These are phyloP conservation scores for Acleris cristana DNA, from an alignment of 2,888 invertebrate genomes.

Conservation along the genomic window DNA sequence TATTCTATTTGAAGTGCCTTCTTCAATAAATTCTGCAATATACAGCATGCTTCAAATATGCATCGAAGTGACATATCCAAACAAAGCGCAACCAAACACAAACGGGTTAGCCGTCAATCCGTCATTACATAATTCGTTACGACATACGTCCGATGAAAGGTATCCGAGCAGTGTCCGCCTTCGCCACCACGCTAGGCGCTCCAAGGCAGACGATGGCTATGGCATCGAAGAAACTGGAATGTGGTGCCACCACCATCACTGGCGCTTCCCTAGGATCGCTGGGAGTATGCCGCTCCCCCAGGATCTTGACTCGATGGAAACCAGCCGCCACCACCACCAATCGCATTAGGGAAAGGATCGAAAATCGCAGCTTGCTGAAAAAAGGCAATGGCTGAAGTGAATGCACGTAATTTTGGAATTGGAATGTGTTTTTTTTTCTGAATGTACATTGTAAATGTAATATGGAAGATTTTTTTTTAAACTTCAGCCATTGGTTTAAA, in stretches of 20 bases:
- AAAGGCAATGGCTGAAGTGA: slow-evolving; percentile 32
- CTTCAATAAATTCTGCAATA: too few relatives aligned
- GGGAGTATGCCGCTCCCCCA: slow-evolving; percentile 85
- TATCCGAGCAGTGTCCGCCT: slow-evolving; percentile 91
- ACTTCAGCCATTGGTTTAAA: too few relatives aligned
- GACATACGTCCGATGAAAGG: slow-evolving; percentile 96
- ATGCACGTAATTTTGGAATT: too few relatives aligned
- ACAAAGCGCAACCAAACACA: too few relatives aligned
- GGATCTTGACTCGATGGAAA: slow-evolving; percentile 90
- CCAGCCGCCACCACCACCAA: slow-evolving; percentile 91
- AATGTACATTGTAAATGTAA: too few relatives aligned
- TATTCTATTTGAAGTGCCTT: too few relatives aligned
- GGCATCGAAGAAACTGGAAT: slow-evolving; percentile 96
- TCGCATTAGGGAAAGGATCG: slow-evolving; percentile 88
- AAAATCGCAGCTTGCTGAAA: slow-evolving; percentile 85
- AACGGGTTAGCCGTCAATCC: not conserved
- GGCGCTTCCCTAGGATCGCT: slow-evolving; percentile 88
- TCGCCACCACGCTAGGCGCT: slow-evolving; percentile 95
- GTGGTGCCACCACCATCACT: slow-evolving; percentile 93
- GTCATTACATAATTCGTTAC: slow-evolving; percentile 5
- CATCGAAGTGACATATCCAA: too few relatives aligned
- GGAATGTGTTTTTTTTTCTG: too few relatives aligned
- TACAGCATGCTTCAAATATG: too few relatives aligned
- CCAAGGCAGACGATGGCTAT: slow-evolving; percentile 91
- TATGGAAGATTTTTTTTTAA: too few relatives aligned